Percentiles rank a stretch among this genome's conserved stretches.
phyloP scores from a whole-genome alignment of 2,888 invertebrate species.

The Clunio marinus region DNA sequence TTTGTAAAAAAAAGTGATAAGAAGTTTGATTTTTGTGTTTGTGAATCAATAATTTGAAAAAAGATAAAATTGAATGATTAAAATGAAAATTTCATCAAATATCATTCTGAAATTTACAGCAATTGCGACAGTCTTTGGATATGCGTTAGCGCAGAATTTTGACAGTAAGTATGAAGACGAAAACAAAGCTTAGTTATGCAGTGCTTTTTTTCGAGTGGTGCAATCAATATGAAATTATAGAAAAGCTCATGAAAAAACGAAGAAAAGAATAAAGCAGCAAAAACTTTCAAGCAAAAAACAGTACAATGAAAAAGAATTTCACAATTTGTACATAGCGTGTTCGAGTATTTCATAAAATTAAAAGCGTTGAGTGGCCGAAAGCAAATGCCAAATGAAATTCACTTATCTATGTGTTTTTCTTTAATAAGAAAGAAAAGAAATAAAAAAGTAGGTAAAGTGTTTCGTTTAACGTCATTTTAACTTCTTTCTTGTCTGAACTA shows the following conservation, averaged over 20 bases:
- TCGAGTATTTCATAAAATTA: slow-evolving; percentile 21
- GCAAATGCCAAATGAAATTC: not conserved
- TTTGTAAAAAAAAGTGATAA: no score
- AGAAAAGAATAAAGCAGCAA: not conserved
- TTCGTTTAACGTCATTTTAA: slow-evolving; percentile 1
- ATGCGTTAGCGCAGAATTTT: slow-evolving; percentile 22
- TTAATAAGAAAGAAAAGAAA: slow-evolving; percentile 2
- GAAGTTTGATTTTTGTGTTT: no score
- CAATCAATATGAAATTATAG: no score
- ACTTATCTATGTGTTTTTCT: slow-evolving; percentile 29
- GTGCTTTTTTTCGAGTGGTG: no score
- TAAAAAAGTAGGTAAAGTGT: slow-evolving; percentile 34
- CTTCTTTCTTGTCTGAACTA: slow-evolving; percentile 19
- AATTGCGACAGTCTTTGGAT: not conserved
- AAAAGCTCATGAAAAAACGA: no score
- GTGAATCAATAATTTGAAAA: no score
- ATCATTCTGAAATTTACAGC: not conserved
- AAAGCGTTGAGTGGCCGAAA: not conserved
- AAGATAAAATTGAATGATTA: no score
- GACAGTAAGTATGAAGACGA: slow-evolving; percentile 17
- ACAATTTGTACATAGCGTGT: not conserved
- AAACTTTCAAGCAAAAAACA: no score
- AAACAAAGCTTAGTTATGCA: no score
- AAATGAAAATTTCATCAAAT: slow-evolving; percentile 3
- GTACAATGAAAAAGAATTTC: slow-evolving; percentile 17